These are phyloP conservation scores for Heliconius sara DNA, from an alignment of 2,888 invertebrate genomes.

Conservation along the genomic window DNA sequence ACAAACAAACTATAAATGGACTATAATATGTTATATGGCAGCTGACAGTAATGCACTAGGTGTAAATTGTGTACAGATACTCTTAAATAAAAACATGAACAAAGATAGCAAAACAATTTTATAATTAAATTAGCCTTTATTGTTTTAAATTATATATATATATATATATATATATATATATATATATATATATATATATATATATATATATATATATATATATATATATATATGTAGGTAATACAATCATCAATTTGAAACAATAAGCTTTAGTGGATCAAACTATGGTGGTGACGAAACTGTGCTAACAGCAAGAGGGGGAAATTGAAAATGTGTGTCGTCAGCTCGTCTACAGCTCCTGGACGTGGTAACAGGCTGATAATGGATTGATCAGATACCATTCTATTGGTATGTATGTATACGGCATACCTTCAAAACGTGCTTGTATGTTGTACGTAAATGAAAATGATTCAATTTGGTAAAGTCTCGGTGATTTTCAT, in stretches of 20 bases:
- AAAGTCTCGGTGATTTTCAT: not conserved
- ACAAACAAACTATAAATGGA: not conserved
- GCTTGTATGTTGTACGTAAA: constrained; percentile 26
- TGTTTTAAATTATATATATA: not conserved
- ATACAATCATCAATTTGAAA: constrained; percentile 42
- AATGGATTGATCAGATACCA: constrained; percentile 82
- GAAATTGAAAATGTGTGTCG: constrained; percentile 83
- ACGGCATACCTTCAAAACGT: constrained; percentile 41
- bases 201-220: too few species aligned
- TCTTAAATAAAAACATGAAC: constrained; percentile 7
- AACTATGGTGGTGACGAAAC: constrained; percentile 79
- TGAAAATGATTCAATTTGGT: constrained; percentile 40
- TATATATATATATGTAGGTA: not conserved
- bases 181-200: too few species aligned
- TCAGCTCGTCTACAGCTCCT: constrained; percentile 77
- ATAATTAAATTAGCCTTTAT: not conserved
- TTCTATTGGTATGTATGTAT: constrained; percentile 52
- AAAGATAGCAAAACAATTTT: not conserved
- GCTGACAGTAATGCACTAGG: not conserved
- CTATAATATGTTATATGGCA: not conserved
- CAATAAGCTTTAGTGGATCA: constrained; percentile 78
- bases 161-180: too few species aligned
- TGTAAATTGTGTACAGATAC: not conserved
- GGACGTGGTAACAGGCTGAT: constrained; percentile 71
- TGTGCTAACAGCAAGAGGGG: constrained; percentile 71